A percentile compares a stretch with the other conserved stretches of the same genome.
Conservation (phyloP, 1,140 invertebrate species). For the Tribolium castaneum region DNA sequence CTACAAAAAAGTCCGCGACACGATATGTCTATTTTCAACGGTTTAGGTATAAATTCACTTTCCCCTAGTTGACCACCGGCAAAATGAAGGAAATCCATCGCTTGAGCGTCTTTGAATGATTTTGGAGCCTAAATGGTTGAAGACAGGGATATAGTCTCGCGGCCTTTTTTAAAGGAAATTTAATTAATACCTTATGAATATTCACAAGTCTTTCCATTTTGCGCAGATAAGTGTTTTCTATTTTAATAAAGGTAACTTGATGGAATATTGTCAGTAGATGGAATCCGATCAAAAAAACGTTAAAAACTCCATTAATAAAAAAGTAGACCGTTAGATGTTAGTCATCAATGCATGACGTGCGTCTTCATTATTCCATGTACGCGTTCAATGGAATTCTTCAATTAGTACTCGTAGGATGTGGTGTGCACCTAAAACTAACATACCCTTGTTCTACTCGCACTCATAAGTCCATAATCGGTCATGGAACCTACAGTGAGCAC, state of each 20-base stretch:
- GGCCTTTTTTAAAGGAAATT: no score
- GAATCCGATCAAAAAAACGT: not conserved
- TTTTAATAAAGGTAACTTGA: not conserved
- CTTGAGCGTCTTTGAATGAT: no score
- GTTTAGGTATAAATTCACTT: no score
- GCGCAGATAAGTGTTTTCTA: not conserved
- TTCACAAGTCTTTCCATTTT: constrained; percentile 5
- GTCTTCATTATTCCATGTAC: constrained; percentile 25
- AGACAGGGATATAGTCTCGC: no score
- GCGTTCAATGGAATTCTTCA: constrained; percentile 22
- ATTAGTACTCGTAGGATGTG: constrained; percentile 14
- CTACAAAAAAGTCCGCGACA: no score
- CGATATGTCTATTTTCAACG: no score
- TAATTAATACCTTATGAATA: no score
- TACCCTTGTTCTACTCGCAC: not conserved
- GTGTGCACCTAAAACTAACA: not conserved
- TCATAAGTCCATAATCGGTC: constrained; percentile 40
- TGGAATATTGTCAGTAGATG: not conserved
- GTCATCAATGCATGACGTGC: constrained; percentile 14
- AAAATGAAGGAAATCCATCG: no score
- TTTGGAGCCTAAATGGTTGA: no score
- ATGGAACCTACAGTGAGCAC: constrained; percentile 27
- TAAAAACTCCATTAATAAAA: not conserved
- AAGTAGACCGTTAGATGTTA: constrained; percentile 1
- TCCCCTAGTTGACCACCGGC: no score